Evolutionary conservation across 2,888 invertebrate genomes (phyloP).

Genomic region (Lottia gigantea): DNA sequence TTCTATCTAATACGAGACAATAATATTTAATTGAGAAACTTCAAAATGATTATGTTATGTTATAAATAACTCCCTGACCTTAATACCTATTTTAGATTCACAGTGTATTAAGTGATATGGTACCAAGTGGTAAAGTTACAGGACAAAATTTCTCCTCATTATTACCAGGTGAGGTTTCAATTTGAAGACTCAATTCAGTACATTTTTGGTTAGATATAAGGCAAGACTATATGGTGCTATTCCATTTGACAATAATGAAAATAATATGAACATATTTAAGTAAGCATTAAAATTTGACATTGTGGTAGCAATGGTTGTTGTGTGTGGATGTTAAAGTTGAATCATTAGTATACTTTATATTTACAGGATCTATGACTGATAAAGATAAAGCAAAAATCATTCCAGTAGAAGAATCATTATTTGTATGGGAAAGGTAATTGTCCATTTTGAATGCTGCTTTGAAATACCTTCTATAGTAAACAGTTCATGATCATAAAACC

Average conservation of each 20-base stretch:
- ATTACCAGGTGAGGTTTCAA: conserved; percentile 35
- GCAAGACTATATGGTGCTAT: too few relatives aligned
- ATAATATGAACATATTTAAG: too few relatives aligned
- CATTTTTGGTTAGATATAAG: too few relatives aligned
- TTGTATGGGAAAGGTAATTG: conserved; percentile 25
- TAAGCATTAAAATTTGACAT: too few relatives aligned
- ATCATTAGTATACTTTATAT: not conserved
- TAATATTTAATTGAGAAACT: too few relatives aligned
- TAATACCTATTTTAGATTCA: conserved; percentile 32
- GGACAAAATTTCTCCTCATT: conserved; percentile 43
- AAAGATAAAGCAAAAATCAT: conserved; percentile 23
- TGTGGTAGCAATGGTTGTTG: too few relatives aligned
- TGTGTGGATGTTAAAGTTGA: too few relatives aligned
- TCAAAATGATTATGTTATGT: not conserved
- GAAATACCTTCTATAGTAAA: not conserved
- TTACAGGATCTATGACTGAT: conserved; percentile 11
- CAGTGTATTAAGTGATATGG: conserved; percentile 36
- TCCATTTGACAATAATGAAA: too few relatives aligned
- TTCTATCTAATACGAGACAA: too few relatives aligned
- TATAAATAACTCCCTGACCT: too few relatives aligned
- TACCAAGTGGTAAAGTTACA: conserved; percentile 34
- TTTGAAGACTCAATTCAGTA: too few relatives aligned
- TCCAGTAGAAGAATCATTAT: conserved; percentile 14
- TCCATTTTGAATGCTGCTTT: not conserved
- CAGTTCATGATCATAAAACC: too few relatives aligned